phyloP scores from a whole-genome alignment of 2,797 vertebrate species.

The Myiotriccus ornatus region DNA sequence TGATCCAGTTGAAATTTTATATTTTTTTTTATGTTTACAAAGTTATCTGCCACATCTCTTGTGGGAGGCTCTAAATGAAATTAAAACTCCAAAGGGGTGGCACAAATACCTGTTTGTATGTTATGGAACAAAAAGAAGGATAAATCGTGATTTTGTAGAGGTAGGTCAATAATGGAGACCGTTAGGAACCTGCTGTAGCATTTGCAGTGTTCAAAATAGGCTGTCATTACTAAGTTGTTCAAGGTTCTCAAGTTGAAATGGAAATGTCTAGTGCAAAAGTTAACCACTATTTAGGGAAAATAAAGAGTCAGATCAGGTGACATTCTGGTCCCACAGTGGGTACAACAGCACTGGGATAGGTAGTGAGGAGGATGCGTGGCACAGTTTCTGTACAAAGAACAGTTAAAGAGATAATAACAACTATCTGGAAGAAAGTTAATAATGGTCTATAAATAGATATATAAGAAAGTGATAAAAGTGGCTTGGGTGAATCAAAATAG shows the following conservation, averaged over 20 bases:
- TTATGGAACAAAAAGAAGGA: not conserved
- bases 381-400: not conserved
- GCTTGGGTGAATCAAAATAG: not conserved
- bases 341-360: not conserved
- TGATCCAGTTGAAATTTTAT: not conserved
- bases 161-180: not conserved
- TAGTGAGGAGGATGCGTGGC: not conserved
- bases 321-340: not conserved
- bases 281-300: not conserved
- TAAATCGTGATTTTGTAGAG: not conserved
- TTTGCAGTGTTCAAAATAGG: not conserved
- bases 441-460: not conserved
- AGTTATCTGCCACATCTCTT: not conserved
- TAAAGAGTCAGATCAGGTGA: not conserved
- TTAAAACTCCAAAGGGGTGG: not conserved
- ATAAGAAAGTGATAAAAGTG: not conserved
- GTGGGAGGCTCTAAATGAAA: not conserved
- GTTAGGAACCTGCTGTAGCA: not conserved
- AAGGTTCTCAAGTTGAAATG: not conserved
- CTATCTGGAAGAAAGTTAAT: not conserved
- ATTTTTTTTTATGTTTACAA: not conserved
- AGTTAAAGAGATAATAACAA: not conserved
- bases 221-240: not conserved
- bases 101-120: not conserved
- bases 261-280: not conserved